Base-by-base conservation (phyloP, 2,888 invertebrate genomes). In the Zhuqinia jingwanae region DNA sequence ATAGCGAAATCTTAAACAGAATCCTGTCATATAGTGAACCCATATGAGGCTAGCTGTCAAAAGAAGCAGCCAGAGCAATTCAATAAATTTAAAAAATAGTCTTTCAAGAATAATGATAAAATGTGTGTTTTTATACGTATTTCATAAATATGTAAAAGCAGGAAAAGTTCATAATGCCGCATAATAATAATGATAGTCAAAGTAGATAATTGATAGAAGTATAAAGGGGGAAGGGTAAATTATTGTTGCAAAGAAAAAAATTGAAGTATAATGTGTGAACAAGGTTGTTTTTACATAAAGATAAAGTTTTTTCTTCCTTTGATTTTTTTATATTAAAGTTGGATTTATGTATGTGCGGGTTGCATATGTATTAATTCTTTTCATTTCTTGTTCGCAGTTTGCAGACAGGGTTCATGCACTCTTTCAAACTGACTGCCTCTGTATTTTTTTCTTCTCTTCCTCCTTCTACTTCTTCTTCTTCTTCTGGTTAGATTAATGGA, bases 201-300 rank as follows among this genome's bases (percentile, higher is more conserved):
- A 76, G 22, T 13, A 30, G 36, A 77, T 77, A 83, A 77, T 77
- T 83, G 77, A 65, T 65, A 50, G 22, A 68, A 65, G 22, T 27
- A 73, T 60, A 10, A 45, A 50, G 30, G 17, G 50, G 25, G 42
- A 53, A 20, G 50, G 25, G 42, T 65, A 83, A 83, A 77, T 83
- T 76, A 76, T 76, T 65, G 77, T 65, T 77, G 30, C 50, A 68
- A n/a, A 17, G 63, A 75, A 75, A 45, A 73, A 50, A 27, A 53
- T 22, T 77, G 76, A 77, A 56, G 58, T 53, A 68, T 68, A 77
- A 83, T 83, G 83, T 83, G 83, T 65, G 76, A 83, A 83, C 76
- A 83, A 77, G 68, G 65, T 83, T 22, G 53, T 83, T 82, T 81
- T 53, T 82, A 73, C 81, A 76, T 82, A 82, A 47, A 22, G 47